A percentile compares a stretch with the other conserved stretches of the same genome.
phyloP scores from a whole-genome alignment of 2,113 vertebrate species.

The Aspiorhynchus laticeps region DNA sequence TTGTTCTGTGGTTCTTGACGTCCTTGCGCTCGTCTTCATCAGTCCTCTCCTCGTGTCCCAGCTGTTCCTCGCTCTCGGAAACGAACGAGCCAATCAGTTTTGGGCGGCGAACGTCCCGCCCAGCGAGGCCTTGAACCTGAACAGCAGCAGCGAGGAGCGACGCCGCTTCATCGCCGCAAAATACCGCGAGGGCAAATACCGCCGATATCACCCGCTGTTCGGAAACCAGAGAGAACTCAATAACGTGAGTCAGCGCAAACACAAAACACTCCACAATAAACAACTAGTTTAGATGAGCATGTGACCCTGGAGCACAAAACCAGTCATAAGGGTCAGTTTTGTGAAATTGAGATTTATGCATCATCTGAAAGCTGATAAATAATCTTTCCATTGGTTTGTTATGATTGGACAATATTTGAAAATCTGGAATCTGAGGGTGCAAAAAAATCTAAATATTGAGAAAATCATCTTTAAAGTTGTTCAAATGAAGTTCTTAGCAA shows the following conservation, averaged over 20 bases:
- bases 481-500: too few relatives aligned
- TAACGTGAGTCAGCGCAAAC: conserved; percentile 76
- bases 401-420: too few relatives aligned
- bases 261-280: too few relatives aligned
- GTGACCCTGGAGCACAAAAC: too few relatives aligned
- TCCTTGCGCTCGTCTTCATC: background rate
- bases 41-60: conserved; percentile 55
- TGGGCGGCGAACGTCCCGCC: conserved; percentile 95
- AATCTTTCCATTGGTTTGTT: too few relatives aligned
- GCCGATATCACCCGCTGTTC: conserved; percentile 88
- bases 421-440: too few relatives aligned
- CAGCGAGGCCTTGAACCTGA: conserved; percentile 82
- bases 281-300: conserved; percentile 63
- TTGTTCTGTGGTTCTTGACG: background rate
- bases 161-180: conserved; percentile 84
- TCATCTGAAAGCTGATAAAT: too few relatives aligned
- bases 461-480: too few relatives aligned
- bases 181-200: conserved; percentile 94
- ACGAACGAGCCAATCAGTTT: conserved; percentile 84
- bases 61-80: conserved; percentile 87
- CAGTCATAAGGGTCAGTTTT: too few relatives aligned
- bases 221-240: conserved; percentile 91
- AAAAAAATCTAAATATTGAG: too few relatives aligned
- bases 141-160: conserved; percentile 79
- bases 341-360: too few relatives aligned